Evolutionary conservation across 2,797 vertebrate species (phyloP).

Genomic region (Otolemur crassicaudatus): DNA sequence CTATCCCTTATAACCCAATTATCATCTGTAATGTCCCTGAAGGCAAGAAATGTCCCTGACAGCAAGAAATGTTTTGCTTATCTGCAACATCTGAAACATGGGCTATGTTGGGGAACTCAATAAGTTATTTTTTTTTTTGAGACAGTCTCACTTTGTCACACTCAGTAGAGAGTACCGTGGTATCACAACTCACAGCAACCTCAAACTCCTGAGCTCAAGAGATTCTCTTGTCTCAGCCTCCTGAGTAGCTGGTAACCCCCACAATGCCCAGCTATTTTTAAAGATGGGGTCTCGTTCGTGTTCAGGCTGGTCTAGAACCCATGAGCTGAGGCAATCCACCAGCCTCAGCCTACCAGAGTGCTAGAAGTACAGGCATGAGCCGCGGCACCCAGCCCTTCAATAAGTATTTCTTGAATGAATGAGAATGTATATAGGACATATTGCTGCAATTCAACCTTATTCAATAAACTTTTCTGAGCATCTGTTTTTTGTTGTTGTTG

Average conservation of each 20-base stretch:
- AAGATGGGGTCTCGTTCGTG: no score
- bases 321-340: no score
- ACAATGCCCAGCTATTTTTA: no score
- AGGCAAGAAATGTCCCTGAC: background rate
- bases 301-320: no score
- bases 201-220: no score
- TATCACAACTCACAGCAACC: no score
- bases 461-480: slow-evolving; percentile 27
- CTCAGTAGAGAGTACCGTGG: no score
- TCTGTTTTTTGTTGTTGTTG: background rate
- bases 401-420: slow-evolving; percentile 51
- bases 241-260: no score
- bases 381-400: background rate
- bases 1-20: background rate
- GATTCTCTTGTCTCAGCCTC: no score
- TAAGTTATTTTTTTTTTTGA: background rate
- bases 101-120: background rate
- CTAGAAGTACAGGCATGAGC: no score
- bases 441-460: slow-evolving; percentile 27
- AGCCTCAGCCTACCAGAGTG: no score
- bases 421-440: background rate
- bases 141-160: no score
- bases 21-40: background rate
- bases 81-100: slow-evolving; percentile 25
- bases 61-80: background rate